A percentile compares a stretch with the other conserved stretches of the same genome.
Evolutionary conservation across 2,113 vertebrate genomes (phyloP).

Genomic region (Lucifuga dentata): DNA sequence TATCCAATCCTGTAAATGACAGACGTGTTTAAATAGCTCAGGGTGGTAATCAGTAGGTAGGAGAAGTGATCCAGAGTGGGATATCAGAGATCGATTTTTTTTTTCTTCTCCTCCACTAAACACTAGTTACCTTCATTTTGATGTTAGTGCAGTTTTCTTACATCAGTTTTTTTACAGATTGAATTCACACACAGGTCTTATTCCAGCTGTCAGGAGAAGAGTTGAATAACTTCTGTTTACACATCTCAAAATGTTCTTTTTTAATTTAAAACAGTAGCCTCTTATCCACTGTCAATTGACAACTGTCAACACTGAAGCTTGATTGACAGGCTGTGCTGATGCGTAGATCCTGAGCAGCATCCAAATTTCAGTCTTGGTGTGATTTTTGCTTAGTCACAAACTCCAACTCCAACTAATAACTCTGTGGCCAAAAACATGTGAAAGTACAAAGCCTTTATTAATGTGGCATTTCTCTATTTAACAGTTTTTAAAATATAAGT

Average conservation of each 20-base stretch:
- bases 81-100: slow-evolving; percentile 29
- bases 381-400: slow-evolving; percentile 12
- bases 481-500: too few species aligned
- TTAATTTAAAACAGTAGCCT: too few species aligned
- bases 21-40: slow-evolving; percentile 27
- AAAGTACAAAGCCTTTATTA: neutral
- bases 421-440: slow-evolving; percentile 12
- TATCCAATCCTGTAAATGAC: slow-evolving; percentile 46
- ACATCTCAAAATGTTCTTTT: slow-evolving; percentile 13
- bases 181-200: slow-evolving; percentile 19
- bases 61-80: slow-evolving; percentile 44
- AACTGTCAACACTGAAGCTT: slow-evolving; percentile 26
- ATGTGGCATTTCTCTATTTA: too few species aligned
- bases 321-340: slow-evolving; percentile 38
- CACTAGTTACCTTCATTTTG: slow-evolving; percentile 12
- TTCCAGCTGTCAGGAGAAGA: slow-evolving; percentile 7
- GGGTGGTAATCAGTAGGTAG: slow-evolving; percentile 51
- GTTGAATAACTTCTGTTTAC: slow-evolving; percentile 18
- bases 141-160: slow-evolving; percentile 23
- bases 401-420: slow-evolving; percentile 22
- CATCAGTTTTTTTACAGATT: slow-evolving; percentile 15
- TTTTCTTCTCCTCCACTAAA: neutral
- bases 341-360: slow-evolving; percentile 15
- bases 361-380: slow-evolving; percentile 24
- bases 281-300: slow-evolving; percentile 14